Conservation (phyloP, 2,113 vertebrate genomes). For the Odocoileus virginianus region DNA sequence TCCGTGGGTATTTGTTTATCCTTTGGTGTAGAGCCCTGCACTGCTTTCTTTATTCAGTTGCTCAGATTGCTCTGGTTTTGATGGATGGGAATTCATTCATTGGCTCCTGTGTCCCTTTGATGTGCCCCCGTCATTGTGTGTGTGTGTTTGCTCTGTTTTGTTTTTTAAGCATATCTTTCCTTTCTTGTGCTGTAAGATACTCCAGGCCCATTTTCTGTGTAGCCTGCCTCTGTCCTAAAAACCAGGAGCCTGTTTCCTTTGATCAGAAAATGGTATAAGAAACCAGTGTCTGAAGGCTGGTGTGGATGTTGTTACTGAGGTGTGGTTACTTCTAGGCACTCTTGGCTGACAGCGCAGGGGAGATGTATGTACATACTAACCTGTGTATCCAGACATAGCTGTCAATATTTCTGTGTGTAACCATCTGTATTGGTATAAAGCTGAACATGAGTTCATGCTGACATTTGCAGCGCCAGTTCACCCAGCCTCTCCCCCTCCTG, state of each 20-base stretch:
- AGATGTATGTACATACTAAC: neutral
- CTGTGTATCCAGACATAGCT: neutral
- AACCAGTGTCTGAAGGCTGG: neutral
- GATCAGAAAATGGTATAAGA: neutral
- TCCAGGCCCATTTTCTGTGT: neutral
- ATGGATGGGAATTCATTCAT: neutral
- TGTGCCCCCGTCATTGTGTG: neutral
- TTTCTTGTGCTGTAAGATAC: neutral
- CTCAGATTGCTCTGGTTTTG: neutral
- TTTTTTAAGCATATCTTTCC: neutral
- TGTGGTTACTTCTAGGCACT: neutral
- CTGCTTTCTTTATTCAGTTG: neutral
- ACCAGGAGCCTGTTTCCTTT: neutral
- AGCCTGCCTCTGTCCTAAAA: neutral
- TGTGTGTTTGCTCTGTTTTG: neutral
- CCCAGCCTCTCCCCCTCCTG: neutral
- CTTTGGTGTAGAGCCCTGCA: neutral
- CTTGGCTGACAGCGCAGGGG: neutral
- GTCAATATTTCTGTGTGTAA: neutral
- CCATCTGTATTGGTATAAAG: neutral
- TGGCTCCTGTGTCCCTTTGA: neutral
- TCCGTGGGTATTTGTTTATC: neutral
- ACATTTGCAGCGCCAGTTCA: neutral
- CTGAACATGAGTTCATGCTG: neutral
- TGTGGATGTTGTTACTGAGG: neutral